Evolutionary conservation across 2,113 vertebrate species (phyloP), one percentile per base, ranked within the genome.

Genomic region (Podarcis muralis): DNA sequence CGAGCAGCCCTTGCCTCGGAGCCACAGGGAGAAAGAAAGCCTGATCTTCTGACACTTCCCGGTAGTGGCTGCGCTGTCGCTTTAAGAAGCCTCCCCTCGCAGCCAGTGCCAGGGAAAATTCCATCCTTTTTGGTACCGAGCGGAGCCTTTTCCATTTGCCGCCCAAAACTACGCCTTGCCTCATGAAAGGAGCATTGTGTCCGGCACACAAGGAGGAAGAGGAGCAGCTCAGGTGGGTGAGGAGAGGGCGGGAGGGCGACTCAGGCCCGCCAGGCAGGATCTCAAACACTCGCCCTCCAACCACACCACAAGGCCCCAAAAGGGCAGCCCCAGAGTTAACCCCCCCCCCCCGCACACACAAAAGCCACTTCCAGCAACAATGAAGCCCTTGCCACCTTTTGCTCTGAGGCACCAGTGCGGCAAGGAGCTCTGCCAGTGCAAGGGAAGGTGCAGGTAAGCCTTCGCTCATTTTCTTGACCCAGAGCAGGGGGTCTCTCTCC

Each of bases 21-120:
- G 35, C 35, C 35, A 23, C 7, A 3, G 57, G 1, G 89, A 87
- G 88, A 88, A 75, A 4, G 0, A 88, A 75, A 4, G 0, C 68
- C 0, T 57, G 3, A 20, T 62, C 59, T 18, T 62, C 59, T 62
- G 59, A 62, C 59, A 0, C 83, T 72, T 2, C 0, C 11, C 9
- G 77, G 69, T 89, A 65, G 0, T 72, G 79, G 20, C 3, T 0
- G 72, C 30, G 13, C 83, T 22, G 65, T n/a, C 1, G 0, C 72
- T 27, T 37, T 40, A 18, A 30, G 69, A 72, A 32, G 48, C 78
- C 79, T 43, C 15, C n/a, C 65, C 22, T 11, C 16, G 11, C 66
- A 18, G 78, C 65, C 11, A 2, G 62, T 0, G 48, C 23, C 65
- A 68, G 37, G 87, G 72, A 37, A 66, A 88, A 30, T 68, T 30